phyloP scores from a whole-genome alignment of 2,888 invertebrate genomes.

The Ectemnius continuus region DNA sequence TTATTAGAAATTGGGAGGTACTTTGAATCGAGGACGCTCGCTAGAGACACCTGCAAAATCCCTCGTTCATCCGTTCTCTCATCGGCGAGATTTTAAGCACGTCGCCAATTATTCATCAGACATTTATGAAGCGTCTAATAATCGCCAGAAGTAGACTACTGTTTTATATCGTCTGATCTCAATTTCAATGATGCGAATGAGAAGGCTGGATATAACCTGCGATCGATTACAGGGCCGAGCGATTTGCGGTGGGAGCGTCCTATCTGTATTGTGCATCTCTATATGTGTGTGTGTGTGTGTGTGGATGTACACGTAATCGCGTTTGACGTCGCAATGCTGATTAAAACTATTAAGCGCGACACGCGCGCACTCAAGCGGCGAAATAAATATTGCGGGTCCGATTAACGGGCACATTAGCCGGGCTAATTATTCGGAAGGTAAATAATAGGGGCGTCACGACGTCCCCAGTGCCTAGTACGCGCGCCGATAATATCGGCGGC shows the following conservation, averaged over 20 bases:
- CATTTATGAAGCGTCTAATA: too few species aligned
- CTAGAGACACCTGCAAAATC: too few species aligned
- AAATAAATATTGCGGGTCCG: background rate
- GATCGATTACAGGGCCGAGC: background rate
- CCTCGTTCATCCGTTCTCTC: too few species aligned
- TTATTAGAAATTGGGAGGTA: too few species aligned
- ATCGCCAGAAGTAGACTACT: too few species aligned
- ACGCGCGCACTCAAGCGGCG: background rate
- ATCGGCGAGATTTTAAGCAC: too few species aligned
- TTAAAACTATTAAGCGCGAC: conserved; percentile 2
- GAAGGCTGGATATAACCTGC: background rate
- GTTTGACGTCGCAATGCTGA: background rate
- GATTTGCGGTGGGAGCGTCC: background rate
- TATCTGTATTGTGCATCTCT: too few species aligned
- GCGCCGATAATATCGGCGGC: background rate
- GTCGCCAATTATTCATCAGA: too few species aligned
- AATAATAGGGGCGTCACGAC: background rate
- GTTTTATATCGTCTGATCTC: too few species aligned
- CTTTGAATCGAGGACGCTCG: too few species aligned
- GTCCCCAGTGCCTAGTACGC: background rate
- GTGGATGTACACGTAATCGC: background rate
- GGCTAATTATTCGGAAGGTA: background rate
- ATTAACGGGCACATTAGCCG: background rate
- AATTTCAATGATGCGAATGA: too few species aligned
- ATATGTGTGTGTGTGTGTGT: background rate